These are phyloP conservation scores for Odontesthes bonariensis DNA, from an alignment of 2,113 vertebrate genomes.

Conservation along the genomic window DNA sequence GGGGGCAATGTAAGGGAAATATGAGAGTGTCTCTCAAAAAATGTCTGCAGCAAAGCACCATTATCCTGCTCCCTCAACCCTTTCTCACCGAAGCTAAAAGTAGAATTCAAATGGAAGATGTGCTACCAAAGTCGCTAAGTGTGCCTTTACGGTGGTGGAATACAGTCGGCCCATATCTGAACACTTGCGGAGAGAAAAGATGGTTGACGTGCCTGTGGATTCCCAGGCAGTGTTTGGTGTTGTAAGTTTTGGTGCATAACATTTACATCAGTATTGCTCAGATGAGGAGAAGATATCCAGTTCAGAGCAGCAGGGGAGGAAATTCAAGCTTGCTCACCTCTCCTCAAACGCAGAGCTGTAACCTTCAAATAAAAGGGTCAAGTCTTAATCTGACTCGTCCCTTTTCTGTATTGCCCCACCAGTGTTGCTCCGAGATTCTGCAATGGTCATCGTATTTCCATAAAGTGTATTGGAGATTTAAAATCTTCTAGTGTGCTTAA, in stretches of 20 bases:
- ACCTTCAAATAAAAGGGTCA: slow-evolving; percentile 12
- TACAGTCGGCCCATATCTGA: slow-evolving; percentile 13
- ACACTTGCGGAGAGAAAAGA: slow-evolving; percentile 4
- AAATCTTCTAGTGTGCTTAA: slow-evolving; percentile 1
- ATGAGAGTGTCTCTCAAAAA: slow-evolving; percentile 38
- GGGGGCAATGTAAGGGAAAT: slow-evolving; percentile 2
- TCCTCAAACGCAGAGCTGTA: not conserved
- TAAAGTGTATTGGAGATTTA: not conserved
- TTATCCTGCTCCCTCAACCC: slow-evolving; percentile 10
- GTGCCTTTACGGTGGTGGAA: slow-evolving; percentile 28
- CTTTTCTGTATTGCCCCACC: slow-evolving; percentile 9
- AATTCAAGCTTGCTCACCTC: slow-evolving; percentile 11
- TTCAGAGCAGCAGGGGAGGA: slow-evolving; percentile 7
- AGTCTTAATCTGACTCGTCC: not conserved
- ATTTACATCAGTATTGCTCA: slow-evolving; percentile 2
- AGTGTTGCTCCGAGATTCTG: slow-evolving; percentile 5
- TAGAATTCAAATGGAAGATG: slow-evolving; percentile 19
- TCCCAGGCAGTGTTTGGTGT: slow-evolving; percentile 27
- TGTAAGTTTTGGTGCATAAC: slow-evolving; percentile 52
- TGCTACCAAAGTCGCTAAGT: slow-evolving; percentile 20
- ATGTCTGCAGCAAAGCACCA: slow-evolving; percentile 3
- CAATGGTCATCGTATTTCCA: slow-evolving; percentile 13
- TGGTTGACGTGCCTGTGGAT: slow-evolving; percentile 23
- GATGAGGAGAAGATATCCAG: not conserved
- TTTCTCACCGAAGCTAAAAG: slow-evolving; percentile 26